Percentiles rank a stretch among this genome's conserved stretches.
Evolutionary conservation across 30 jellyfish, hydroid and myxozoan genomes (phyloP).

Genomic region (Phacellophora camtschatica): DNA sequence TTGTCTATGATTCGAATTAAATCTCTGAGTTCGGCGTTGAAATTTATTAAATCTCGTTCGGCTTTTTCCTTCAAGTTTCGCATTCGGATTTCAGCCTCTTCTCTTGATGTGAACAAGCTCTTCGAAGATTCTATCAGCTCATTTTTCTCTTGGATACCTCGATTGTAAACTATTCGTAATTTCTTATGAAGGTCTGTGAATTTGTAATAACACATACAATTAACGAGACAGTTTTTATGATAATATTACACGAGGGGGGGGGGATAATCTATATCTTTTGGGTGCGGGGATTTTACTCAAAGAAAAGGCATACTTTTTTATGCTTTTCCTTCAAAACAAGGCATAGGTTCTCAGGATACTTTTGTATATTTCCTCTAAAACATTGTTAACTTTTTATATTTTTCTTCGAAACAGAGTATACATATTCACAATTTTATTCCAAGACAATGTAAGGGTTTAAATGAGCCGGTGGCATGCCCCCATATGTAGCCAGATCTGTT

Average conservation of each 20-base stretch:
- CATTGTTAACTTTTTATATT: no score
- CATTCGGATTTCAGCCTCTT: conserved; percentile 94
- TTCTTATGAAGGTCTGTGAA: conserved; percentile 60
- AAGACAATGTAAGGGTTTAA: no score
- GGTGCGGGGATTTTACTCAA: no score
- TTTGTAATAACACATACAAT: background rate
- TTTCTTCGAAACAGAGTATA: no score
- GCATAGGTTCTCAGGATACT: no score
- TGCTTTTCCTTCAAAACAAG: no score
- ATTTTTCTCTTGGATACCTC: conserved; percentile 50
- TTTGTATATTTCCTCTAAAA: no score
- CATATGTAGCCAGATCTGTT: no score
- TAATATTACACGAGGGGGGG: background rate
- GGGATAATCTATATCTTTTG: no score
- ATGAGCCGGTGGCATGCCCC: no score
- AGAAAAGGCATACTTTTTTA: no score
- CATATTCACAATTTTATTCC: no score
- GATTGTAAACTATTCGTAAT: conserved; percentile 15
- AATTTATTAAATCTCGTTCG: conserved; percentile 65
- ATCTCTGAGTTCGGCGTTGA: conserved; percentile 81
- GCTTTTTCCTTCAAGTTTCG: conserved; percentile 81
- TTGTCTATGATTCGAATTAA: conserved; percentile 82
- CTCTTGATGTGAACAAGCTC: conserved; percentile 75
- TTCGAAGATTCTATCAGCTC: conserved; percentile 60
- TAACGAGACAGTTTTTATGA: background rate